phyloP scores from a whole-genome alignment of 1,140 invertebrate genomes.

The Anastrepha ludens region DNA sequence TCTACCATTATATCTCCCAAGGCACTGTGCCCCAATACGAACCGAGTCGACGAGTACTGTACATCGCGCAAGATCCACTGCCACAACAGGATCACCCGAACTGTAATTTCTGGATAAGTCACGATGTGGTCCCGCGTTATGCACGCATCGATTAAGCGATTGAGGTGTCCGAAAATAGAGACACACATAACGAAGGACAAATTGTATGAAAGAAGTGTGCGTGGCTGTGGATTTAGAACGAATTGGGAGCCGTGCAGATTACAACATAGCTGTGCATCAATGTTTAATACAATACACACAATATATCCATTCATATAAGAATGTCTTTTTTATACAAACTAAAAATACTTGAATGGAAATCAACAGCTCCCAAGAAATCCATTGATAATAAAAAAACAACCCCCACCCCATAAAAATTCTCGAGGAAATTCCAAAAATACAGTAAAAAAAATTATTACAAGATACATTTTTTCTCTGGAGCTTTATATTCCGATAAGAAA shows the following conservation, averaged over 20 bases:
- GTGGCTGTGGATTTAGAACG: slow-evolving; percentile 1
- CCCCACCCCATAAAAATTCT: too few relatives aligned
- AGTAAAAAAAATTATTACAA: not conserved
- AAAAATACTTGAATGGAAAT: not conserved
- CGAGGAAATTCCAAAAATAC: not conserved
- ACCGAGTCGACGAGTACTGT: slow-evolving; percentile 77
- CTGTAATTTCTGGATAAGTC: slow-evolving; percentile 85
- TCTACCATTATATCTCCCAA: slow-evolving; percentile 87
- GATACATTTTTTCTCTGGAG: not conserved
- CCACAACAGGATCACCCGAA: slow-evolving; percentile 79
- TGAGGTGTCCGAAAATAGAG: not conserved
- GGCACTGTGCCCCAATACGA: slow-evolving; percentile 79
- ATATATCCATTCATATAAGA: not conserved
- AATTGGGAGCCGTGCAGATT: not conserved
- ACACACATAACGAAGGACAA: not conserved
- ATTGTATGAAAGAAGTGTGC: not conserved
- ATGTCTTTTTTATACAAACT: slow-evolving; percentile 31
- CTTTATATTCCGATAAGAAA: slow-evolving; percentile 20
- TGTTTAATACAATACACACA: slow-evolving; percentile 20
- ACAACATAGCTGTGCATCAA: not conserved
- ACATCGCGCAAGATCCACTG: slow-evolving; percentile 82
- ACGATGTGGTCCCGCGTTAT: slow-evolving; percentile 83
- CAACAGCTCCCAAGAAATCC: too few relatives aligned
- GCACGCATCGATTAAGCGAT: slow-evolving; percentile 74
- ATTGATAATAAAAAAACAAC: too few relatives aligned